Evolutionary conservation across 2,113 vertebrate species (phyloP).

Genomic region (Heterotis niloticus): DNA sequence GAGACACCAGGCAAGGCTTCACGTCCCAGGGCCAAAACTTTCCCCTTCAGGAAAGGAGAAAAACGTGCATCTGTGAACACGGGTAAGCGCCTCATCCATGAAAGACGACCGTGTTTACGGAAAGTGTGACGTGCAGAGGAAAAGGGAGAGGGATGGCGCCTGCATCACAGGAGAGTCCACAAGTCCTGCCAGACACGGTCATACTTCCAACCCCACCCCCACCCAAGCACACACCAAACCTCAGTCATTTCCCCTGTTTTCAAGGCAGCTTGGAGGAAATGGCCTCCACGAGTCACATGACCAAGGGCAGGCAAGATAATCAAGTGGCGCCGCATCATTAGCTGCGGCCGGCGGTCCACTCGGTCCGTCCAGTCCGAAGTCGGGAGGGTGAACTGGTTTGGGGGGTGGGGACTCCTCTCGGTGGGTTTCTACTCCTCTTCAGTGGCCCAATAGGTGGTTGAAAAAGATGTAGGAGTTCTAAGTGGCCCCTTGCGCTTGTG

Average conservation of each 20-base stretch:
- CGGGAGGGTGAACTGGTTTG: too few species aligned
- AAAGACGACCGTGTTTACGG: constrained; percentile 8
- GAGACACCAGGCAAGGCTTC: too few species aligned
- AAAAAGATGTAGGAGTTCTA: neutral
- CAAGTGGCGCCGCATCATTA: neutral
- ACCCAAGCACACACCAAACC: constrained; percentile 32
- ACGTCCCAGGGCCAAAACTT: too few species aligned
- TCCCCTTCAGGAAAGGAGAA: too few species aligned
- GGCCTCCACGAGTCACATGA: neutral
- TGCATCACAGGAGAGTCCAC: neutral
- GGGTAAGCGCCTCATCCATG: too few species aligned
- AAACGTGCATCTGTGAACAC: too few species aligned
- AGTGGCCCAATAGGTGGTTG: neutral
- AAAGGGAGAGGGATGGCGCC: neutral
- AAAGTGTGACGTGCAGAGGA: constrained; percentile 6
- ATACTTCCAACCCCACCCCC: neutral
- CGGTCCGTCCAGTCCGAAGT: too few species aligned
- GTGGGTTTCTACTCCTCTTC: too few species aligned
- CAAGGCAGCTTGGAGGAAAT: constrained; percentile 15
- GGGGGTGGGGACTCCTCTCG: neutral
- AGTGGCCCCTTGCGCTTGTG: neutral
- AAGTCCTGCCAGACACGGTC: constrained; percentile 32
- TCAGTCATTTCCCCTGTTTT: constrained; percentile 34
- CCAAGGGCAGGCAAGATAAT: neutral
- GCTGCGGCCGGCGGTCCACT: neutral